Evolutionary conservation across 1,140 invertebrate genomes (phyloP).

Genomic region (Pogonus chalceus): DNA sequence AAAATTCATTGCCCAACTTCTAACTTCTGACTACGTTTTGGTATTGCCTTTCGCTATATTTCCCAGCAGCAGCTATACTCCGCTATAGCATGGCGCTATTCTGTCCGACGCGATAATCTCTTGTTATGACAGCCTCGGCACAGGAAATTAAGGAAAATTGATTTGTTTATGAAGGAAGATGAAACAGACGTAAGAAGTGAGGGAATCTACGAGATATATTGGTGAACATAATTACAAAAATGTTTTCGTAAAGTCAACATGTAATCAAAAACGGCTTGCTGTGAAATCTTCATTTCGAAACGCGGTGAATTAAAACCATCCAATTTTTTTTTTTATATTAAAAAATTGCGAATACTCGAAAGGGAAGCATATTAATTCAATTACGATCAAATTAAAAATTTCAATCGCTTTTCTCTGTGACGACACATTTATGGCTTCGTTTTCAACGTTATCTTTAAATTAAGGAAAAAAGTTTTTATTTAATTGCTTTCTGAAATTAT

Average conservation of each 20-base stretch:
- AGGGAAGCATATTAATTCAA: neutral
- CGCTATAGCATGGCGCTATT: too few relatives aligned
- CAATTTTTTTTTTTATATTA: too few relatives aligned
- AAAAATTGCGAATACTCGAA: too few relatives aligned
- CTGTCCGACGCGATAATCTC: neutral
- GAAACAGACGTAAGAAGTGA: neutral
- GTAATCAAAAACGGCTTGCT: too few relatives aligned
- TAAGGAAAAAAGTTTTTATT: neutral
- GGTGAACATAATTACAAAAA: neutral
- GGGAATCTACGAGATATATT: neutral
- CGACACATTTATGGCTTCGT: neutral
- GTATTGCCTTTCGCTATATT: too few relatives aligned
- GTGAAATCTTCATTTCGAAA: neutral
- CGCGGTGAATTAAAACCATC: neutral
- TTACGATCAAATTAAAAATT: neutral
- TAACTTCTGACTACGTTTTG: too few relatives aligned
- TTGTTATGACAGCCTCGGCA: neutral
- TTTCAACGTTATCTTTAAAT: neutral
- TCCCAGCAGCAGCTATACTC: too few relatives aligned
- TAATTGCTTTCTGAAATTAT: neutral
- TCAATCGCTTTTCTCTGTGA: neutral
- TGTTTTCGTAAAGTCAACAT: neutral
- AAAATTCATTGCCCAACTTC: neutral
- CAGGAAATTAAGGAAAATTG: conserved; percentile 5
- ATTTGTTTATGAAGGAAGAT: neutral